Evolutionary conservation across 2,113 vertebrate genomes (phyloP), one percentile per base, ranked within the genome.

Genomic region (Neotoma lepida): DNA sequence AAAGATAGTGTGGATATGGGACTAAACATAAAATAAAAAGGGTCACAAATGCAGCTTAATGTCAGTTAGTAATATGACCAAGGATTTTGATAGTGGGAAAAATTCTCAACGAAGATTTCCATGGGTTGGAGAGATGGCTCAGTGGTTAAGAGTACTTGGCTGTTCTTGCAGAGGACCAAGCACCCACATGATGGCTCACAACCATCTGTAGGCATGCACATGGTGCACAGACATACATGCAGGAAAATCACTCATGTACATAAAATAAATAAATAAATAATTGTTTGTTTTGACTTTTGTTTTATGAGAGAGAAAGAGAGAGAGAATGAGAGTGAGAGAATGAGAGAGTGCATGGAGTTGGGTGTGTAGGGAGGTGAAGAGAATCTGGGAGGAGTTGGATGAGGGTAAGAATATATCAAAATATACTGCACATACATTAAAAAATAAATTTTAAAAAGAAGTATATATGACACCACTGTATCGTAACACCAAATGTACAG

Each of bases 61-160:
- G 80, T 74, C 26, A 92, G 88, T 71, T 89, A 93, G 56, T 58
- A 86, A 85, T 49, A 58, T 76, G 61, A 92, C 54, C 95, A n/a
- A 82, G 3, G 22, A 15, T 81, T 94, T 94, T 82, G 70, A 90
- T 76, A 87, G 22, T 89, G 33, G 44, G 10, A 22, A 28, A 35
- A 73, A 56, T 28, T 14, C 86, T 20, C 28, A n/a, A 66, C n/a
- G 26, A 85, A 64, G 39, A 85, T 28, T 82, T 39, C 78, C 41
- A 13, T 22, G 54, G n/a, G 3, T 10, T 58, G 24, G 54, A 82
- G 54, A 41, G 54, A 82, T 82, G 24, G 22, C n/a, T 82, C n/a
- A 26, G 80, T 28, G 7, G 80, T 82, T 61, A 61, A 61, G 56
- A 61, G 24, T n/a, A 41, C n/a, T 58, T 39, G 18, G 66, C 33